A percentile compares a stretch with the other conserved stretches of the same genome.
Conservation (phyloP, 2,113 vertebrate genomes). For the Misgurnus mizolepis region DNA sequence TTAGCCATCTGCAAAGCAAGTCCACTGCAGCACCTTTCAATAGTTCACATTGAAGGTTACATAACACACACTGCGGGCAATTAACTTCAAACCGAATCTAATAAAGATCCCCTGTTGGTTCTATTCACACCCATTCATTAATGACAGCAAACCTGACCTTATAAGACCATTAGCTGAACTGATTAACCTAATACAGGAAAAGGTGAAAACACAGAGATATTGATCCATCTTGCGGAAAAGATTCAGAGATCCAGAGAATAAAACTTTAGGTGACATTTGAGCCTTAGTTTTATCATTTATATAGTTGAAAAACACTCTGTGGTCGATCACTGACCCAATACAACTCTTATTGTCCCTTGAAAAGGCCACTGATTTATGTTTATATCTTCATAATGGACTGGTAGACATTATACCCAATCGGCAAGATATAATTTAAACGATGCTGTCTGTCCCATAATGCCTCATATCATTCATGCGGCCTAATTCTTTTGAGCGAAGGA, state of each 20-base stretch:
- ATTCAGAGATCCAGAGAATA: not conserved
- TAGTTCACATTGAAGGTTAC: constrained; percentile 51
- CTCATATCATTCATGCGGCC: constrained; percentile 27
- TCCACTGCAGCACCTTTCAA: constrained; percentile 58
- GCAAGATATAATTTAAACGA: constrained; percentile 31
- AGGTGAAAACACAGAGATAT: constrained; percentile 16
- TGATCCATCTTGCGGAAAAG: not conserved
- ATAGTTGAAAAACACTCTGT: not conserved
- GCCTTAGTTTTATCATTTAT: not conserved
- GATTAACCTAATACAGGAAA: constrained; percentile 18
- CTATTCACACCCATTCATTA: constrained; percentile 49
- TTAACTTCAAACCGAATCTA: constrained; percentile 56
- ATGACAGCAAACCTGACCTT: constrained; percentile 25
- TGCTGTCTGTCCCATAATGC: constrained; percentile 23
- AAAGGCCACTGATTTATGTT: constrained; percentile 19
- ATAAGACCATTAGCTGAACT: constrained; percentile 46
- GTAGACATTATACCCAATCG: not conserved
- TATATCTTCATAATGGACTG: constrained; percentile 26
- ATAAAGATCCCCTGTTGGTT: constrained; percentile 48
- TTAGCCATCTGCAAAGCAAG: constrained; percentile 14
- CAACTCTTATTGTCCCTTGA: not conserved
- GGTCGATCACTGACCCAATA: not conserved
- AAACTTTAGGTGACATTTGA: constrained; percentile 1
- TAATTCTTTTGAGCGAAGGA: constrained; percentile 7
- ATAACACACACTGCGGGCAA: constrained; percentile 56